Evolutionary conservation across 92 coral and sea anemone genomes (phyloP).

Genomic region (Porites cylindrica): DNA sequence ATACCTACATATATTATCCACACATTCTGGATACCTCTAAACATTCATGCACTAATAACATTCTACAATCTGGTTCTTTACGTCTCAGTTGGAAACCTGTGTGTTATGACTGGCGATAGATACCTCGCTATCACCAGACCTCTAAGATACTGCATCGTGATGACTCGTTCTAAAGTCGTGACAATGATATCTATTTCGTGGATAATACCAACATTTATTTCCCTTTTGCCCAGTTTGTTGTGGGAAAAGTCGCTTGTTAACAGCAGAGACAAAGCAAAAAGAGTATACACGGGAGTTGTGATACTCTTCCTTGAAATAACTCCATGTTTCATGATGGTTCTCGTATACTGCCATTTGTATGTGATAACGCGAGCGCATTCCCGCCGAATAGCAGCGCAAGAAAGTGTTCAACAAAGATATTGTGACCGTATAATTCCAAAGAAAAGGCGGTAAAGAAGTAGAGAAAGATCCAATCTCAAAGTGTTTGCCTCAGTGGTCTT

Average conservation of each 20-base stretch:
- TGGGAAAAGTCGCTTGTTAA: conserved; percentile 3
- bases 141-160: conserved; percentile 4
- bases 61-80: conserved; percentile 23
- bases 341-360: not conserved
- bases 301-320: not conserved
- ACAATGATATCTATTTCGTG: conserved; percentile 3
- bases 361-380: conserved; percentile 11
- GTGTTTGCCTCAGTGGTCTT: conserved; percentile 33
- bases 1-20: conserved; percentile 31
- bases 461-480: conserved; percentile 50
- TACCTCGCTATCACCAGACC: conserved; percentile 36
- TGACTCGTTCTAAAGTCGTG: conserved; percentile 27
- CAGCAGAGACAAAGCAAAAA: not conserved
- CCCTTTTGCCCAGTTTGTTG: conserved; percentile 3
- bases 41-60: not conserved
- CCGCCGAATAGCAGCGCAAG: conserved; percentile 18
- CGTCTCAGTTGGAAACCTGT: conserved; percentile 25
- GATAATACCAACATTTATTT: conserved; percentile 17
- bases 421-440: not conserved
- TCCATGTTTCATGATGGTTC: conserved; percentile 14
- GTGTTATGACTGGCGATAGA: conserved; percentile 33
- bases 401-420: conserved; percentile 3
- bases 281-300: conserved; percentile 9
- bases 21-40: conserved; percentile 19
- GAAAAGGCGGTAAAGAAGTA: conserved; percentile 6